A percentile compares a stretch with the other conserved stretches of the same genome.
phyloP scores from a whole-genome alignment of 2,888 invertebrate genomes.

The Busseola fusca region DNA sequence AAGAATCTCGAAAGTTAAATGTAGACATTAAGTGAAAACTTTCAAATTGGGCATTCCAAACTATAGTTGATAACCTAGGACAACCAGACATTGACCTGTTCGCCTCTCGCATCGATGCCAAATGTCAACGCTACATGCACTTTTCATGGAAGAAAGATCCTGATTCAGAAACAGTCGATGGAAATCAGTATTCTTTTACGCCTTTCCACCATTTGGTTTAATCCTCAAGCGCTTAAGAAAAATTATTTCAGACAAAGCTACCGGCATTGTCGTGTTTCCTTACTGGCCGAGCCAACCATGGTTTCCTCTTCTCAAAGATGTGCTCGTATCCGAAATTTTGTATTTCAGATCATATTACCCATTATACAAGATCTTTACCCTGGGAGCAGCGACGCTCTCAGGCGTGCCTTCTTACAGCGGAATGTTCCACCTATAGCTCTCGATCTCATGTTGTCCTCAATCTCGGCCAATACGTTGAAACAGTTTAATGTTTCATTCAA shows the following conservation, averaged over 20 bases:
- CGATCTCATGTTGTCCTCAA: too few species aligned
- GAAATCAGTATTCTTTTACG: not conserved
- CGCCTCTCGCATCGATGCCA: too few species aligned
- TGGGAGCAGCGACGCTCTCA: not conserved
- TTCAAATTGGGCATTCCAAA: not conserved
- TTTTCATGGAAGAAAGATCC: not conserved
- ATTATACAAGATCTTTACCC: not conserved
- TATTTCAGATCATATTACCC: not conserved
- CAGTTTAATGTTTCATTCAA: not conserved
- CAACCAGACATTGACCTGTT: too few species aligned
- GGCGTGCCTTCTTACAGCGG: too few species aligned
- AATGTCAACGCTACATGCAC: too few species aligned
- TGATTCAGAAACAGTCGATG: not conserved
- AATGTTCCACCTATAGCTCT: too few species aligned
- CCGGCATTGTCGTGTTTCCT: not conserved
- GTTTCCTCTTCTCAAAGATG: not conserved
- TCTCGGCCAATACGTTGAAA: not conserved
- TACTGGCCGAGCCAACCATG: not conserved
- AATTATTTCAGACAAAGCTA: not conserved
- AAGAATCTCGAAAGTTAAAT: not conserved
- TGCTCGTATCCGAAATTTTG: too few species aligned
- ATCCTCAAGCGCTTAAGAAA: not conserved
- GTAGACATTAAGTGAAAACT: not conserved
- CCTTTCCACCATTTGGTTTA: conserved; percentile 1
- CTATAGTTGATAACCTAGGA: not conserved